A percentile compares a stretch with the other conserved stretches of the same genome.
Evolutionary conservation across 1,140 invertebrate genomes (phyloP).

Genomic region (Theocolax elegans): DNA sequence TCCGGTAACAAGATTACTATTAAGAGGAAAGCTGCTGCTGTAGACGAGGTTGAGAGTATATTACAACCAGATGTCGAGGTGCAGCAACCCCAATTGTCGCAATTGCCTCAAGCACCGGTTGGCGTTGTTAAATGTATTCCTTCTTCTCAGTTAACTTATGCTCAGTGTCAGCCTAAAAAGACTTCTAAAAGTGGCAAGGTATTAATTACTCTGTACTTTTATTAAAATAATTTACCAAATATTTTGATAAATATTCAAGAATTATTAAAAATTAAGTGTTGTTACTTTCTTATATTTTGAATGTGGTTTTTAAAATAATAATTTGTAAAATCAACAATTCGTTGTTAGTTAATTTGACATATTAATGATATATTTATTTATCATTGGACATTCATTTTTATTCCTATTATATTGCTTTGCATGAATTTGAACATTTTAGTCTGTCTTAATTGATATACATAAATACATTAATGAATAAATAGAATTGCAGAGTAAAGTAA

Average conservation of each 20-base stretch:
- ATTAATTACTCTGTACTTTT: conserved; percentile 28
- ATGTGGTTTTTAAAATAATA: not conserved
- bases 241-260: too few species aligned
- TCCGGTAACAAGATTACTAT: conserved; percentile 85
- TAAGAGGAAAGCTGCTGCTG: conserved; percentile 77
- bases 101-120: conserved; percentile 48
- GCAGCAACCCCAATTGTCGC: conserved; percentile 1
- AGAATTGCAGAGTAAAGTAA: too few species aligned
- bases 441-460: too few species aligned
- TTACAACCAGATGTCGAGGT: conserved; percentile 55
- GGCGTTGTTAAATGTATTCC: conserved; percentile 64
- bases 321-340: too few species aligned
- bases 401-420: too few species aligned
- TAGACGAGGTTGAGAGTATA: conserved; percentile 52
- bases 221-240: too few species aligned
- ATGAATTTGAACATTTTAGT: too few species aligned
- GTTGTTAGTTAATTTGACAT: too few species aligned
- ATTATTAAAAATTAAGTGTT: too few species aligned
- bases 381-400: too few species aligned
- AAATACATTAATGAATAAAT: too few species aligned
- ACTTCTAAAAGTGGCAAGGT: conserved; percentile 66
- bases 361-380: too few species aligned
- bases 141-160: conserved; percentile 62
- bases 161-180: conserved; percentile 60
- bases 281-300: not conserved